These are phyloP conservation scores for Neocrepidodera transversa DNA, from an alignment of 2,888 invertebrate species.

Conservation along the genomic window DNA sequence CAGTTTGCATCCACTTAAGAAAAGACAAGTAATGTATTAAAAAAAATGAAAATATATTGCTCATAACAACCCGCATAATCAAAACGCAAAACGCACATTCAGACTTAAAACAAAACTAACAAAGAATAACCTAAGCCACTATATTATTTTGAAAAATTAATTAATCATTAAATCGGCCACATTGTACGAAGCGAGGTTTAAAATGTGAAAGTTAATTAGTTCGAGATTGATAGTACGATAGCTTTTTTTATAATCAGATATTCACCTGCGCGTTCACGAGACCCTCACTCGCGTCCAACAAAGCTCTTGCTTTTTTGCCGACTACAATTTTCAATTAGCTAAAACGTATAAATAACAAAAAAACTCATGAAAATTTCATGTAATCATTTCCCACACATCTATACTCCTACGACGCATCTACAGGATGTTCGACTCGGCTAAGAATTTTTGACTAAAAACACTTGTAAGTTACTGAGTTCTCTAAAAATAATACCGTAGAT, in stretches of 20 bases:
- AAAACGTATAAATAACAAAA: conserved; percentile 8
- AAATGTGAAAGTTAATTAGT: conserved; percentile 48
- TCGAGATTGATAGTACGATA: conserved; percentile 46
- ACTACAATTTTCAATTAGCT: conserved; percentile 33
- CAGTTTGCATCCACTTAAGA: too few relatives aligned
- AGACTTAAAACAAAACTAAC: conserved; percentile 13
- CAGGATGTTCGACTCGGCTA: too few relatives aligned
- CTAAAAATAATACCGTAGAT: too few relatives aligned
- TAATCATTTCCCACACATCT: not conserved
- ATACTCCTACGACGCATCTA: not conserved
- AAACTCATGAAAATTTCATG: not conserved
- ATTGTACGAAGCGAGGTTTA: conserved; percentile 42
- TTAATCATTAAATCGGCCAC: conserved; percentile 41
- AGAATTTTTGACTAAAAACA: too few relatives aligned
- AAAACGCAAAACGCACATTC: too few relatives aligned
- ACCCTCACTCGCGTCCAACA: conserved; percentile 27
- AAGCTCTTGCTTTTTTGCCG: conserved; percentile 31
- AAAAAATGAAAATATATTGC: too few relatives aligned
- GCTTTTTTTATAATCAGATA: conserved; percentile 40
- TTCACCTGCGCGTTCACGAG: conserved; percentile 37
- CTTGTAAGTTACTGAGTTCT: too few relatives aligned
- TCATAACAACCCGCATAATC: too few relatives aligned
- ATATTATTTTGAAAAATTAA: conserved; percentile 37
- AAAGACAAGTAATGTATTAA: too few relatives aligned
- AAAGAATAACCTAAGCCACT: conserved; percentile 22